Base-by-base conservation (phyloP, 64 coral and sea anemone species). In the Hydrozoanthus tunicans region DNA sequence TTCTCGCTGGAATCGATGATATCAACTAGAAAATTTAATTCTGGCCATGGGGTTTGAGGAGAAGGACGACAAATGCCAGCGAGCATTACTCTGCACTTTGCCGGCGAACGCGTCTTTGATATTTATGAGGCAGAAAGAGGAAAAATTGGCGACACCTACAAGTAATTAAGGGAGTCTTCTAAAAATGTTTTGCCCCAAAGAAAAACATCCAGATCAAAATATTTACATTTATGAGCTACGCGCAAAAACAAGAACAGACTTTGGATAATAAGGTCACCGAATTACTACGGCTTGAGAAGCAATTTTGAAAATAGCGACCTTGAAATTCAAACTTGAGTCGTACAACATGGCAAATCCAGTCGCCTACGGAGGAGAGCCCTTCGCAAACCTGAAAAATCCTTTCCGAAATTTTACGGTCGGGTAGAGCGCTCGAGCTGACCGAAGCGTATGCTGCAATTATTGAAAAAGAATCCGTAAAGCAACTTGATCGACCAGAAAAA, bases 131-230 rank as follows among this genome's bases (percentile, higher is more conserved):
- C 77, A 12, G 55, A 79, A 79, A 79, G 20, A 79, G 51, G 77
- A 53, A 62, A 55, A 6, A 80, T 14, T 80, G 56, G 20, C 23
- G 53, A 78, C 23, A 77, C 70, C 70, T 51, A 73, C 26, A 73
- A 73, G 0, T 26, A 5, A 77, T 52, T 43, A 25, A 77, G 53
- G 32, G 26, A 55, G 53, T 77, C 53, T 51, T 77, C 8, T 77
- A 26, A 79, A 65, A 81, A 6, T 91, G 73, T 58, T 91, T 91
- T 51, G 78, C 62, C 25, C 66, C 64, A 1, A 91, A 82, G 79
- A 82, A 91, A 69, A 91, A 91, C 78, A 81, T 91, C 14, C 79
- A 91, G 64, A 69, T 91, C 14, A 79, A 91, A 91, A 94, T 91
- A 65, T 90, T 94, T 66, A 91, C 82, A 56, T 94, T 94, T 57